Evolutionary conservation across 1,140 invertebrate species (phyloP).

Genomic region (Drosophila truncata): DNA sequence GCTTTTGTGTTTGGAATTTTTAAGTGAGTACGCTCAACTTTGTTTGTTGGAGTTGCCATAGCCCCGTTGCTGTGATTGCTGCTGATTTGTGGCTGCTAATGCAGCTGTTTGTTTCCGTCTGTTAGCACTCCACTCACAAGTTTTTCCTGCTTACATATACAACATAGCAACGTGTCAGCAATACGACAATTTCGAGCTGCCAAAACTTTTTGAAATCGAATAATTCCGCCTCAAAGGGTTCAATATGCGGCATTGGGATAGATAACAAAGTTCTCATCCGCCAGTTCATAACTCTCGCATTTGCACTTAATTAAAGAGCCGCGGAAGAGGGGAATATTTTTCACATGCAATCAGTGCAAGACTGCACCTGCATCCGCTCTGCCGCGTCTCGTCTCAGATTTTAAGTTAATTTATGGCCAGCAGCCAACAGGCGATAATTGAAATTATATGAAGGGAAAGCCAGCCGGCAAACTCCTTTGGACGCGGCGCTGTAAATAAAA

Average conservation of each 20-base stretch:
- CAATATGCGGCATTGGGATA: constrained; percentile 35
- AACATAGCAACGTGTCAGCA: constrained; percentile 17
- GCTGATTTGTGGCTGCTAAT: constrained; percentile 79
- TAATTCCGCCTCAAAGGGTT: constrained; percentile 56
- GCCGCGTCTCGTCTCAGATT: constrained; percentile 39
- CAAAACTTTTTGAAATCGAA: constrained; percentile 18
- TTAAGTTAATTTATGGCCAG: constrained; percentile 75
- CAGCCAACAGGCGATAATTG: constrained; percentile 80
- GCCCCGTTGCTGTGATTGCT: constrained; percentile 44
- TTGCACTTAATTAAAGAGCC: constrained; percentile 69
- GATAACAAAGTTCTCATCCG: constrained; percentile 36
- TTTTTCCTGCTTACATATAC: constrained; percentile 1
- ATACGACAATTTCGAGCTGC: constrained; percentile 19
- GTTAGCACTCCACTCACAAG: constrained; percentile 62
- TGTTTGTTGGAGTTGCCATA: constrained; percentile 47
- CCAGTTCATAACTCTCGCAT: constrained; percentile 48
- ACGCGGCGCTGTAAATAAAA: constrained; percentile 66
- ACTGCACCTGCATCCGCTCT: constrained; percentile 16
- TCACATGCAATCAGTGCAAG: constrained; percentile 67
- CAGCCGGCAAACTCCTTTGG: constrained; percentile 47
- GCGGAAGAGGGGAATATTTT: constrained; percentile 53
- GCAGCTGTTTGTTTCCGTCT: constrained; percentile 83
- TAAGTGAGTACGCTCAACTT: constrained; percentile 74
- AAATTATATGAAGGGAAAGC: constrained; percentile 69
- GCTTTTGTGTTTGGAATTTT: constrained; percentile 78